Evolutionary conservation across 92 coral and sea anemone genomes (phyloP), one percentile per base, ranked within the genome.

Genomic region (Epizoanthus rinbou): DNA sequence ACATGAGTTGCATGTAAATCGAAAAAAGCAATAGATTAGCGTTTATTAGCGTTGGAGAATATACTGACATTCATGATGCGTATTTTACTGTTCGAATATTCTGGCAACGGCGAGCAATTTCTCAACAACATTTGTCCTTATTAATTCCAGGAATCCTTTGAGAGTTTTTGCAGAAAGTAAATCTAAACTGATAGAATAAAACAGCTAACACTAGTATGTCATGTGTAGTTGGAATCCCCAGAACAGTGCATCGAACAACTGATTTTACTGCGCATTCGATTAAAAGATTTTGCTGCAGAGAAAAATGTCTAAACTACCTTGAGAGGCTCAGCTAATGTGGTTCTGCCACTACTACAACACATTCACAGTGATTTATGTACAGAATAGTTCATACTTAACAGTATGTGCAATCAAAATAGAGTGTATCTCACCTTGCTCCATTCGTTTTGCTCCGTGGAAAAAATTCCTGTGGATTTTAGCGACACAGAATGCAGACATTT

Each of bases 361-460:
- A 64, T 64, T 64, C 70, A 64, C 70, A 24, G 39, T 64, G 39
- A 64, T 64, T 64, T 64, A 64, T 64, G 70, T 24, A 64, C 70
- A 64, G 39, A 64, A 64, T 23, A 64, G n/a, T 64, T 64, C 70
- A 64, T 64, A 64, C 39, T 24, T 64, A 64, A 64, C 39, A 64
- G 70, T 64, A 64, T 64, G n/a, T 28, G 70, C 39, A 0, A 23
- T 64, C 39, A 22, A 64, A 24, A 23, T 64, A 64, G n/a, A 64
- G 39, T 64, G 70, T 64, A 64, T 64, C 70, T 64, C 70, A 64
- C 70, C 70, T 64, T 64, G 70, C 39, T 64, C 70, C 70, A 64
- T 15, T 64, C 70, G 23, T 64, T 23, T 64, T 64, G 35, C 31
- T 28, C 31, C 70, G 70, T 64, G 70, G 70, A 24, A 64, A 64